Evolutionary conservation across 2,797 vertebrate species (phyloP), one percentile per base, ranked within the genome.

Genomic region (Danio choprae): DNA sequence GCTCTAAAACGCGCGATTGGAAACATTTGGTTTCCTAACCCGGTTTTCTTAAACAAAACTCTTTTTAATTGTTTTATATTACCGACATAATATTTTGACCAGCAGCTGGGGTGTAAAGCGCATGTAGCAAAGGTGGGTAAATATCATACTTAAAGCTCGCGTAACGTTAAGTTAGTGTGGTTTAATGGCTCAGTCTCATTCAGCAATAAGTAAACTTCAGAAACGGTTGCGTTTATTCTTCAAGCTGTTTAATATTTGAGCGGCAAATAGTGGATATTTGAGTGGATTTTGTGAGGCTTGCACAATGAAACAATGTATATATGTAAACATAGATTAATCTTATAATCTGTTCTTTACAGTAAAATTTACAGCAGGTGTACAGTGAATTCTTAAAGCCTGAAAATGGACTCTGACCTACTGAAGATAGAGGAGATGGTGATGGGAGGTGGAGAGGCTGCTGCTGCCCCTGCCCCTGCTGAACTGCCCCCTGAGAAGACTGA

Each of bases 341-440:
- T 65, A 2, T 18, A 8, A 2, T 36, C 1, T 77, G 15, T 81
- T 51, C 12, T 3, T 77, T 68, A 7, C 12, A 36, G 46, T 73
- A 12, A 51, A 20, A 10, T 79, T 44, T 43, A 43, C 59, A 80
- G 65, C 43, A 50, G 13, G 46, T 76, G 4, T 72, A 36, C 6
- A 65, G n/a, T 67, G 63, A 78, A 67, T 69, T 44, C 5, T 38
- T 38, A 81, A 48, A 15, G 51, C 22, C 77, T 43, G 73, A 89
- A 36, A 62, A 95, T 95, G 94, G 94, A 95, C 82, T 92, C 94
- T 0, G 92, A 93, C 43, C 89, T 94, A 83, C 84, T 94, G 87
- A 94, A 94, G 81, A 93, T 95, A 74, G 90, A 95, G 78, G 93
- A 95, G 59, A 94, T 95, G 3, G 92, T 94, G 60, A 88, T 94